Base-by-base conservation (phyloP, 1,140 invertebrate genomes). In the Tetranychus cinnabarinus region DNA sequence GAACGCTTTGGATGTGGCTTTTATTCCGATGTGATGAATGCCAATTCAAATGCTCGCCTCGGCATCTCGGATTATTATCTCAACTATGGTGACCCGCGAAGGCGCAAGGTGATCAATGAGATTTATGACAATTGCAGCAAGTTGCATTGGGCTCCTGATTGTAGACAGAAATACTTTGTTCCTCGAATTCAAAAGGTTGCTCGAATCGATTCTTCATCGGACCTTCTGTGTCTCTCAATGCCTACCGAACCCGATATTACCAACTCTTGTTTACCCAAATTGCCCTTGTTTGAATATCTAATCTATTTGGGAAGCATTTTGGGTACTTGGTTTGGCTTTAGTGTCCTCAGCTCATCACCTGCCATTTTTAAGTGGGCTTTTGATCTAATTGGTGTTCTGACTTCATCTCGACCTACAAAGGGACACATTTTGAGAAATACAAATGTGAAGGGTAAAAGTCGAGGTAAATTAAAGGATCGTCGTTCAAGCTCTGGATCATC, bases 391-490 rank as follows among this genome's bases (percentile, higher is more conserved):
- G 1, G 15, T n/a, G 31, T 52, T 33, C 31, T 52, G n/a, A 42
- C 39, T 10, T 42, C 39, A 42, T 42, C 39, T 42, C 5, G 10
- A 42, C 39, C 39, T 10, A 10, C 39, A 5, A 42, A 42, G 39
- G 39, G 39, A 42, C 39, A 42, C 39, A 42, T 42, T 42, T 10
- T 42, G 10, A 42, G 39, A 42, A 42, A 42, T 42, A 23, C 23
- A 23, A 33, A 71, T 66, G 47, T 79, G 64, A 10, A 42, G 39
- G 10, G 39, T 42, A 42, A 42, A 5, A 42, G 12, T 71, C 70
- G 10, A 10, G 39, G 5, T 10, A 42, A 42, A 10, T 42, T 42
- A 6, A 42, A 10, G 39, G 39, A 42, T 6, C 39, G 39, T 6
- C 39, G 39, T 42, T 42, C 39, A 42, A 42, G 39, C 39, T 42